Evolutionary conservation across 2,113 vertebrate genomes (phyloP).

Genomic region (Xiphophorus maculatus): DNA sequence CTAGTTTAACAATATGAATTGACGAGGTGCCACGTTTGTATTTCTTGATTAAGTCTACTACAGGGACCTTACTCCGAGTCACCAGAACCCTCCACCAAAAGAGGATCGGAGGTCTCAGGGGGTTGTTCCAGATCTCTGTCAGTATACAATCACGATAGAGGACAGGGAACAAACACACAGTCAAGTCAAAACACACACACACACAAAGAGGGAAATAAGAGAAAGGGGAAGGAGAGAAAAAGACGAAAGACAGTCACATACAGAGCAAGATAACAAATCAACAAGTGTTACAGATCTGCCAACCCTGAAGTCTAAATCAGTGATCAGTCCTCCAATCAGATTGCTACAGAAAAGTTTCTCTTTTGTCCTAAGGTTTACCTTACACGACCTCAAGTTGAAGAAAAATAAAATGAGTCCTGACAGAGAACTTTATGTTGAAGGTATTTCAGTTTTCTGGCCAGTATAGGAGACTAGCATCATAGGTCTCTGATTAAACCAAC

Average conservation of each 20-base stretch:
- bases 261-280: slow-evolving; percentile 73
- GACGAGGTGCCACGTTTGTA: slow-evolving; percentile 10
- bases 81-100: slow-evolving; percentile 89
- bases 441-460: too few relatives aligned
- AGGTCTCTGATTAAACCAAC: too few relatives aligned
- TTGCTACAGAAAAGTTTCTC: too few relatives aligned
- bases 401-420: too few relatives aligned
- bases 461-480: too few relatives aligned
- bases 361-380: too few relatives aligned
- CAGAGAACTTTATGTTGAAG: too few relatives aligned
- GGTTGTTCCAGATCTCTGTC: slow-evolving; percentile 91
- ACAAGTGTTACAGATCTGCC: slow-evolving; percentile 67
- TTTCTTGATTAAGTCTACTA: slow-evolving; percentile 59
- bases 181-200: slow-evolving; percentile 29
- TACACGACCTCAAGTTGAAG: too few relatives aligned
- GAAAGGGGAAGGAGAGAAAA: slow-evolving; percentile 71
- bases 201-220: slow-evolving; percentile 55
- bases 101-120: slow-evolving; percentile 88
- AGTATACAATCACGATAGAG: slow-evolving; percentile 86
- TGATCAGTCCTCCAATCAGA: too few relatives aligned
- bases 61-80: slow-evolving; percentile 89
- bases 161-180: slow-evolving; percentile 65
- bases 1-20: too few relatives aligned
- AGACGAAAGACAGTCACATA: slow-evolving; percentile 81
- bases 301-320: slow-evolving; percentile 41